Evolutionary conservation across 2,113 vertebrate genomes (phyloP), one percentile per base, ranked within the genome.

Genomic region (Xiphophorus couchianus): DNA sequence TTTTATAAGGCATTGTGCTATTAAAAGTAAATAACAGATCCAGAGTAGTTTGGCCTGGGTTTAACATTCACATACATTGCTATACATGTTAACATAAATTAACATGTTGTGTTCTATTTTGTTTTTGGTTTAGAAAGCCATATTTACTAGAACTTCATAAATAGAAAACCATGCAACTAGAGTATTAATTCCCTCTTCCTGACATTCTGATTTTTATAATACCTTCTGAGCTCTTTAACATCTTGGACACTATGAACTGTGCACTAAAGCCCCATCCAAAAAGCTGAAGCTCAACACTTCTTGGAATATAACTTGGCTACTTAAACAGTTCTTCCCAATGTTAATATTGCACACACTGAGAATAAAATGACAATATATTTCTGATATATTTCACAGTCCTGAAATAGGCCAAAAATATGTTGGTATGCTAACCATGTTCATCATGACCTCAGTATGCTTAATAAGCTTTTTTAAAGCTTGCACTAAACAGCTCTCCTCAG

Each of bases 381-480:
- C 9, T 25, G 22, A n/a, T n/a, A n/a, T n/a, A n/a, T 58, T 58
- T 8, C 9, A 17, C 22, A n/a, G 9, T 0, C 25, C 19, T 58
- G 19, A 58, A 25, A 11, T 58, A 3, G 22, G 51, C 25, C 44
- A 48, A 48, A 28, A 58, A 58, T 54, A 54, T 58, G 25, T 10
- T n/a, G 51, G 8, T 7, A 58, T 25, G 22, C 17, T 58, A 58
- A 25, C 22, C 51, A 25, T 17, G 17, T 10, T 42, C 66, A 69
- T 68, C 27, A 70, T 61, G 39, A 62, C 61, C 78, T 71, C 70
- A 80, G 58, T 29, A 17, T 5, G 17, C 39, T 85, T 86, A 89
- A 90, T 86, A 88, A 91, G 85, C 62, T 14, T 71, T 54, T 70
- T 84, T 44, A 84, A 63, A 81, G 68, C 82, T 86, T 91, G 88